Conservation (phyloP, 2,113 vertebrate species). For the Elaphurus davidianus region DNA sequence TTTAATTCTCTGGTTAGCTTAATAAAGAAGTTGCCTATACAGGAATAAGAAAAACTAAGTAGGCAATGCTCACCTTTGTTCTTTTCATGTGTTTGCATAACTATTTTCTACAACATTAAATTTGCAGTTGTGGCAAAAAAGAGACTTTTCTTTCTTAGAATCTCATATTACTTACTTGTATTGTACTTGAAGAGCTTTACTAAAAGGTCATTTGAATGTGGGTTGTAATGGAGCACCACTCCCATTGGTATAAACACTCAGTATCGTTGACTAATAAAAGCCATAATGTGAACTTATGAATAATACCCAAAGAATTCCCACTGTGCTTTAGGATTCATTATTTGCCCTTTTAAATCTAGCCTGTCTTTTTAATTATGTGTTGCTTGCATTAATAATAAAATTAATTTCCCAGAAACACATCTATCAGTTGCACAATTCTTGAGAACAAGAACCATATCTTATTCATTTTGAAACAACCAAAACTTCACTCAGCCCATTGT, state of each 20-base stretch:
- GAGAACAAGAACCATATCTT: not conserved
- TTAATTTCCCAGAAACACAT: not conserved
- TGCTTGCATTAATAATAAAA: constrained; percentile 15
- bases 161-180: not conserved
- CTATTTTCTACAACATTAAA: constrained; percentile 40
- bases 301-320: not conserved
- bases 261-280: not conserved
- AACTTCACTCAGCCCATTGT: not conserved
- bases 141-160: not conserved
- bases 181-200: not conserved
- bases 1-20: constrained; percentile 6
- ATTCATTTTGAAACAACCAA: constrained; percentile 7
- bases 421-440: not conserved
- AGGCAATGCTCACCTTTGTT: not conserved
- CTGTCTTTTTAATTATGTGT: constrained; percentile 15
- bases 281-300: not conserved
- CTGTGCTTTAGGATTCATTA: constrained; percentile 22
- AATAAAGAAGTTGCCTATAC: not conserved
- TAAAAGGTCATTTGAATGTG: not conserved
- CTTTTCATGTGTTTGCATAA: not conserved
- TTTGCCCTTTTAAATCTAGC: not conserved
- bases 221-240: not conserved
- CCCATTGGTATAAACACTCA: not conserved
- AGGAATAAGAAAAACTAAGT: not conserved
- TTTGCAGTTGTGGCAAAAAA: not conserved